Evolutionary conservation across 2,888 invertebrate genomes (phyloP), one percentile per base, ranked within the genome.

Genomic region (Willowsia nigromaculata): DNA sequence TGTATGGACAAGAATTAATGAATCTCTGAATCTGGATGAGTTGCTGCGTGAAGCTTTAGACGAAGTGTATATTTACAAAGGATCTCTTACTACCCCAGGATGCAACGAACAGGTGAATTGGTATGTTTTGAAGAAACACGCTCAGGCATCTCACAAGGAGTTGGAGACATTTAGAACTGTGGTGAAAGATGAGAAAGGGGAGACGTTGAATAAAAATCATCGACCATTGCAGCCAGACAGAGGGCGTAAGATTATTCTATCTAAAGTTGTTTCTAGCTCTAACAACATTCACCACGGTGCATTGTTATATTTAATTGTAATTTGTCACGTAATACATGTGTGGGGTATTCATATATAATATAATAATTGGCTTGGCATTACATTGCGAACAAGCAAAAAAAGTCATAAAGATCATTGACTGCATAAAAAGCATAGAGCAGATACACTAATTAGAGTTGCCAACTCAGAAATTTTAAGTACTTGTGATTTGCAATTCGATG

Each of bases 91-190:
- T 13, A 90, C 90, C 0, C 90, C 90, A 0, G 43, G 33, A 15
- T 90, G 90, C 53, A 83, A 86, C 13, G 90, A 90, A 25, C 76
- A 78, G 25, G 90, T 90, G 13, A 78, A 83, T 65, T 90, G 90
- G 90, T 86, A 37, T 37, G 78, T 90, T 3, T 5, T 65, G 15
- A 62, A 25, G 7, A 15, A 84, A 13, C 65, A 18, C 0, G 37
- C 68, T 25, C 6, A 15, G 3, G n/a, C 74, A 1, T 18, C 65
- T 7, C n/a, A 56, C 9, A n/a, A 53, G 7, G 68, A 88, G 27
- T 37, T 88, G 43, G 30, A 62, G 4, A 40, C 65, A 0, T 78
- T 88, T 18, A 37, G 68, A 7, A 47, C 25, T 25, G 22, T 15
- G 4, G 9, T 78, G 1, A 50, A 40, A 18, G 88, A 84, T 43